phyloP scores from a whole-genome alignment of 2,888 invertebrate species.

The Yponomeuta evonymella region DNA sequence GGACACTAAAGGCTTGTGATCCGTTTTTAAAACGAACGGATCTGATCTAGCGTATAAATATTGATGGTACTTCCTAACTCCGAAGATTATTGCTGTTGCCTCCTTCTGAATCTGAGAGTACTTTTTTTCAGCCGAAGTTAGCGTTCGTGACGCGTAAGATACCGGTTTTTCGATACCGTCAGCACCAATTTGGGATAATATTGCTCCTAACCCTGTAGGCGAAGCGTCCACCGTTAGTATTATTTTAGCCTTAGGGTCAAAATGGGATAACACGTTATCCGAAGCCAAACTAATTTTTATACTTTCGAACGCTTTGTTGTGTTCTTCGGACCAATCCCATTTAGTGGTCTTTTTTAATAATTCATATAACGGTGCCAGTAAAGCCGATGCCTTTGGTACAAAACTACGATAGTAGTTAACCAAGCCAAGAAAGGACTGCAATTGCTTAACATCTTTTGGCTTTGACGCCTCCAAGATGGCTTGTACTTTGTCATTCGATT shows the following conservation, averaged over 20 bases:
- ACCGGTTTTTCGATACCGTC: constrained; percentile 15
- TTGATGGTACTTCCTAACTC: constrained; percentile 6
- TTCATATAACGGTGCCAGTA: background rate
- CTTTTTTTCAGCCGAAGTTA: background rate
- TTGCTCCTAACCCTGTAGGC: constrained; percentile 17
- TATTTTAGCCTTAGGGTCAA: background rate
- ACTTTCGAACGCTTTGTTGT: background rate
- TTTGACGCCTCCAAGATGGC: background rate
- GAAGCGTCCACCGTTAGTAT: constrained; percentile 18
- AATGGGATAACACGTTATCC: background rate
- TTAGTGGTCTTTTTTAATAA: background rate
- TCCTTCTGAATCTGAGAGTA: constrained; percentile 5
- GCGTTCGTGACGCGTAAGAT: constrained; percentile 9
- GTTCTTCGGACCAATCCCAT: background rate
- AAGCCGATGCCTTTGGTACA: background rate
- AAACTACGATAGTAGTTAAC: constrained; percentile 2
- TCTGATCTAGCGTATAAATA: background rate
- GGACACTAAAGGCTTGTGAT: constrained; percentile 17
- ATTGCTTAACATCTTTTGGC: background rate
- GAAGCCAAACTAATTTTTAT: background rate
- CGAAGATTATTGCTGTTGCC: constrained; percentile 9
- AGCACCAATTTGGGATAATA: constrained; percentile 16
- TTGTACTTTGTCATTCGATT: background rate
- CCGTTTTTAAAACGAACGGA: constrained; percentile 17
- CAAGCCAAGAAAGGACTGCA: background rate